A percentile compares a stretch with the other conserved stretches of the same genome.
Evolutionary conservation across 2,797 vertebrate genomes (phyloP).

Genomic region (Cichlasoma orientale): DNA sequence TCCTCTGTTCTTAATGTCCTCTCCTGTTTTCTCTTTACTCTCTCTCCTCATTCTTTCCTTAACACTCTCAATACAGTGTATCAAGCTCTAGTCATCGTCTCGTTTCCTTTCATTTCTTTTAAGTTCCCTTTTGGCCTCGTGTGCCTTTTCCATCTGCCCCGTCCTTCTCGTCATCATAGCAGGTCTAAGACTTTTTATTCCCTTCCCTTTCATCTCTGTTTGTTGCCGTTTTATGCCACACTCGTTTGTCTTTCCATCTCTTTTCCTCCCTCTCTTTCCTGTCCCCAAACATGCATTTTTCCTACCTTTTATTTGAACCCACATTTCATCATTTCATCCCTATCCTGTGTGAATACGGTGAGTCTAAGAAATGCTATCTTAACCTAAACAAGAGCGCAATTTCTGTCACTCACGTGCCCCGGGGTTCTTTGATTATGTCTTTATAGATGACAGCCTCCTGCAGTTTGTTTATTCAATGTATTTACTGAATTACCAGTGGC

Average conservation of each 20-base stretch:
- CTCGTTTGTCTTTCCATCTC: background rate
- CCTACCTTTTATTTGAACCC: background rate
- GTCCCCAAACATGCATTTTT: background rate
- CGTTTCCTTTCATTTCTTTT: background rate
- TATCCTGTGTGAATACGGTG: background rate
- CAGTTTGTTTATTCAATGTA: slow-evolving; percentile 66
- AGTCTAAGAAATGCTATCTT: slow-evolving; percentile 13
- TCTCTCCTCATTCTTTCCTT: background rate
- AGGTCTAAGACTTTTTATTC: background rate
- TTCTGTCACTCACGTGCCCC: slow-evolving; percentile 23
- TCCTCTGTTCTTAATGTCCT: background rate
- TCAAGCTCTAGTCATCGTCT: background rate
- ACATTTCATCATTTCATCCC: slow-evolving; percentile 37
- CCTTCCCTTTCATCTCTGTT: background rate
- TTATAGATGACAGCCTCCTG: slow-evolving; percentile 47
- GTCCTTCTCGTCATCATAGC: background rate
- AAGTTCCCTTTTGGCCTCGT: too few species aligned
- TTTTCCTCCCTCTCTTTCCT: background rate
- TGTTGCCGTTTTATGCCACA: background rate
- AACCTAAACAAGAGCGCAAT: slow-evolving; percentile 32
- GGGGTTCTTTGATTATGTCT: slow-evolving; percentile 44
- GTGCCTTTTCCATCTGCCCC: background rate
- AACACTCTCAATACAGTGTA: background rate
- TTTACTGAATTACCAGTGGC: slow-evolving; percentile 68
- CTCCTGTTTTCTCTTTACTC: background rate